Evolutionary conservation across 2,797 vertebrate species (phyloP).

Genomic region (Luscinia megarhynchos): DNA sequence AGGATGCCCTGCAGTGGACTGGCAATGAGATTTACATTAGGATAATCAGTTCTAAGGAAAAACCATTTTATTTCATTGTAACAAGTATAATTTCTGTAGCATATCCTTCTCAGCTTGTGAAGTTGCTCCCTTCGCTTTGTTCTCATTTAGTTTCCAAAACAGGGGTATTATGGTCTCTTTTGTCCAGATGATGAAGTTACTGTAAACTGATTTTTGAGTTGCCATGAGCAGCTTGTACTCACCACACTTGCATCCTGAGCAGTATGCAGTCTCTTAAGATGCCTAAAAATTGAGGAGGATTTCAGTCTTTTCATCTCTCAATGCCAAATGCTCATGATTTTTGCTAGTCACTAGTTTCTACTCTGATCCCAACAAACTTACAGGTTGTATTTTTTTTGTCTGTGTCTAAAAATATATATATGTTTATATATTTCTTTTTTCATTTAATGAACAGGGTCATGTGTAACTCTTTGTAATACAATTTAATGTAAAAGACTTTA

Average conservation of each 20-base stretch:
- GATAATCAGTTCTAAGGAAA: not conserved
- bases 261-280: not conserved
- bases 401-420: not conserved
- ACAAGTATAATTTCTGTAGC: not conserved
- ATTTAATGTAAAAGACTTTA: not conserved
- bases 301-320: not conserved
- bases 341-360: not conserved
- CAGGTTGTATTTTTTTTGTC: not conserved
- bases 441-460: not conserved
- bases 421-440: not conserved
- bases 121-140: not conserved
- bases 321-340: not conserved
- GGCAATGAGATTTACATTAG: not conserved
- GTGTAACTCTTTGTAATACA: not conserved
- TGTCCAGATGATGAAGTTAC: not conserved
- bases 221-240: not conserved
- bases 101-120: not conserved
- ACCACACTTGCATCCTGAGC: not conserved
- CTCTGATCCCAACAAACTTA: not conserved
- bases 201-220: not conserved
- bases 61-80: not conserved
- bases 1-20: not conserved
- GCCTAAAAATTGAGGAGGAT: not conserved
- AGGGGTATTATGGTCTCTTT: not conserved
- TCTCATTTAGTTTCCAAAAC: not conserved